A percentile compares a stretch with the other conserved stretches of the same genome.
Evolutionary conservation across 2,888 invertebrate genomes (phyloP).

Genomic region (Copidosoma aretas): DNA sequence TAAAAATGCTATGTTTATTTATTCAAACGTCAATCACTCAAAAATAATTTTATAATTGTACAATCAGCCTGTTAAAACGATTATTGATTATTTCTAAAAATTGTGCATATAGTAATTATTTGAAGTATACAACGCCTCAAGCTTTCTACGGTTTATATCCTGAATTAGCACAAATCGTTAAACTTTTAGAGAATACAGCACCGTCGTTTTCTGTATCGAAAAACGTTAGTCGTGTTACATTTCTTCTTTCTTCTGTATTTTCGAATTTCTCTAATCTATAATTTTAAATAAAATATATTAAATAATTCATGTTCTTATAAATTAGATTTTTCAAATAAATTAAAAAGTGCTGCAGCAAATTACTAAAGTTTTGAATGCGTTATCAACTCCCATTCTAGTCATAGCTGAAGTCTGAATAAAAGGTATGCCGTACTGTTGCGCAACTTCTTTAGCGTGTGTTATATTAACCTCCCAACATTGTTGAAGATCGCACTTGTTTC

Average conservation of each 20-base stretch:
- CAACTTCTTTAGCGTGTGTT: slow-evolving; percentile 92
- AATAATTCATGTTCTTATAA: too few relatives aligned
- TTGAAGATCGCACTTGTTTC: slow-evolving; percentile 97
- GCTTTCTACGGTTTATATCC: slow-evolving; percentile 55
- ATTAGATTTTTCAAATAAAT: background rate
- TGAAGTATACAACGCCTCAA: slow-evolving; percentile 57
- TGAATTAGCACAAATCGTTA: slow-evolving; percentile 40
- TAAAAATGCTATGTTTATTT: too few relatives aligned
- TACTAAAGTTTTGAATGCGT: slow-evolving; percentile 98
- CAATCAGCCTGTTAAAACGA: too few relatives aligned
- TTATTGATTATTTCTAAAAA: too few relatives aligned
- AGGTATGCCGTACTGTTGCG: slow-evolving; percentile 93
- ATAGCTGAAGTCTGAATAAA: slow-evolving; percentile 99
- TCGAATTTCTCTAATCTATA: slow-evolving; percentile 80
- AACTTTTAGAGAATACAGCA: slow-evolving; percentile 58
- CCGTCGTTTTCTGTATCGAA: slow-evolving; percentile 57
- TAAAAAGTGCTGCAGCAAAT: slow-evolving; percentile 64
- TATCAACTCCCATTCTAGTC: slow-evolving; percentile 98
- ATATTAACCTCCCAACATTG: slow-evolving; percentile 94
- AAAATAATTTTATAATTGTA: too few relatives aligned
- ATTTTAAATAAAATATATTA: background rate
- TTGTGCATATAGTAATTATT: too few relatives aligned
- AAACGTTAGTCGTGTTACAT: slow-evolving; percentile 58
- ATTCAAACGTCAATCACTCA: too few relatives aligned
- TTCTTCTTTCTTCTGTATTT: slow-evolving; percentile 83